phyloP scores from a whole-genome alignment of 2,113 vertebrate species.

The Gorsachius goisagi region DNA sequence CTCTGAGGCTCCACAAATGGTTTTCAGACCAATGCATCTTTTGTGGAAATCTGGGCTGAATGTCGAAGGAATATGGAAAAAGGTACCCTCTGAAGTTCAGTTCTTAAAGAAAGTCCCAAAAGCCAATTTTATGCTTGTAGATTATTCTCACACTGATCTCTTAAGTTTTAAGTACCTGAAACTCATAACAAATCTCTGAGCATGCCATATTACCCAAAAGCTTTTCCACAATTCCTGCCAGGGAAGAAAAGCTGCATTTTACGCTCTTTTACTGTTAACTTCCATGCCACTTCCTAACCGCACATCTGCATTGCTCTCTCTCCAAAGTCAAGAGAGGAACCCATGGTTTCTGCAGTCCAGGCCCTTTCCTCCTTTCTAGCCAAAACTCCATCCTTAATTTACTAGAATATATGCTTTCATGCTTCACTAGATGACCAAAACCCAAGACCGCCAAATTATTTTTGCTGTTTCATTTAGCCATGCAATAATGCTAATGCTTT shows the following conservation, averaged over 20 bases:
- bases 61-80: background rate
- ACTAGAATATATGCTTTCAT: background rate
- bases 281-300: background rate
- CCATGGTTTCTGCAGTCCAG: background rate
- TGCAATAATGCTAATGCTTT: background rate
- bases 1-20: background rate
- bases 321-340: background rate
- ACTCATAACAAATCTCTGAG: background rate
- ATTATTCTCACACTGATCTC: background rate
- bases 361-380: background rate
- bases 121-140: background rate
- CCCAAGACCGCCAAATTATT: background rate
- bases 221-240: background rate
- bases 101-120: background rate
- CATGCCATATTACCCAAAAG: background rate
- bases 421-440: background rate
- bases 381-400: background rate
- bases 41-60: background rate
- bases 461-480: constrained; percentile 4
- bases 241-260: background rate
- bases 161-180: background rate
- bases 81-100: background rate
- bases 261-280: background rate
- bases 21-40: background rate
- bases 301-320: background rate